phyloP scores from a whole-genome alignment of 2,888 invertebrate species.

The Glyphotaelius pellucidus region DNA sequence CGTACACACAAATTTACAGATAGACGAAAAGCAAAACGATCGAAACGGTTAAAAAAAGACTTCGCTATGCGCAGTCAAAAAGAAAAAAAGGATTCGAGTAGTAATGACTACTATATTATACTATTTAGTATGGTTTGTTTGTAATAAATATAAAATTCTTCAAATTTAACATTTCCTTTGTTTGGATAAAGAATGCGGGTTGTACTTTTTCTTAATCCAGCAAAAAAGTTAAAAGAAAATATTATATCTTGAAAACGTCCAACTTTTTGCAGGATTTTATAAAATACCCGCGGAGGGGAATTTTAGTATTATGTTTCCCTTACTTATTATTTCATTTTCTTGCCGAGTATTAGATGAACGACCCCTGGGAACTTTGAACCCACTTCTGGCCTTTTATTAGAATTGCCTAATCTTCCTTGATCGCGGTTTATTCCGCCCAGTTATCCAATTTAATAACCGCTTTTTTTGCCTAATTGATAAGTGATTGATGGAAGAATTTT shows the following conservation, averaged over 20 bases:
- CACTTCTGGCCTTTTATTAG: not conserved
- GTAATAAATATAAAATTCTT: too few species aligned
- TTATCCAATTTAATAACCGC: not conserved
- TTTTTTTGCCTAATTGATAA: not conserved
- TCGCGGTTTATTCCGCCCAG: not conserved
- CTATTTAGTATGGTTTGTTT: too few species aligned
- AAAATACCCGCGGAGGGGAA: not conserved
- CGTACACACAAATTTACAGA: too few species aligned
- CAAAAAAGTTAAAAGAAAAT: not conserved
- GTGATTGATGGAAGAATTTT: not conserved
- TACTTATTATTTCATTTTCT: not conserved
- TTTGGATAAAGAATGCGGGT: not conserved
- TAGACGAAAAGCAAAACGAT: too few species aligned
- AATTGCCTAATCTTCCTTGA: not conserved
- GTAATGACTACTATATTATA: too few species aligned
- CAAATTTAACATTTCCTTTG: too few species aligned
- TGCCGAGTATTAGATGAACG: not conserved
- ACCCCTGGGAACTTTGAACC: not conserved
- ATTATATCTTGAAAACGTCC: not conserved
- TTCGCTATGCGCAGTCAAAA: too few species aligned
- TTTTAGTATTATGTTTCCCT: not conserved
- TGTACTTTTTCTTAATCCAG: not conserved
- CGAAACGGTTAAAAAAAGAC: too few species aligned
- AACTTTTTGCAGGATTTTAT: not conserved
- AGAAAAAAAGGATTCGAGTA: too few species aligned